Conservation (phyloP, 2,113 vertebrate genomes). For the Oryzias woworae region DNA sequence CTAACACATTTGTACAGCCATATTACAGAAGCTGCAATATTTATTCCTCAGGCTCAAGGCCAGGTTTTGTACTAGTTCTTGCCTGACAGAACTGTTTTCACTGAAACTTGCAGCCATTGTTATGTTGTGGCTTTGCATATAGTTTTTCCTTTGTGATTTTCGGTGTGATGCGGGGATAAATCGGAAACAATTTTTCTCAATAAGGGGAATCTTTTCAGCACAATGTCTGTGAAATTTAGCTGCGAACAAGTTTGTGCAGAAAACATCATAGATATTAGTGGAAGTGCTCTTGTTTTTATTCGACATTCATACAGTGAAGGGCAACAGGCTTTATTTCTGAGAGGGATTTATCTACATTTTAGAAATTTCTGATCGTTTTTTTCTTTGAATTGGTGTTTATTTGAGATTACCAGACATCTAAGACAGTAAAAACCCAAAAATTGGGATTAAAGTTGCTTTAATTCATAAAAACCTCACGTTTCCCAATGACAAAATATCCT, state of each 20-base stretch:
- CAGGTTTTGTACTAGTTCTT: slow-evolving; percentile 40
- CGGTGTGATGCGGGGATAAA: neutral
- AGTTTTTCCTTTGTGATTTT: slow-evolving; percentile 28
- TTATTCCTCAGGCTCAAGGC: slow-evolving; percentile 15
- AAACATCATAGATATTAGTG: slow-evolving; percentile 14
- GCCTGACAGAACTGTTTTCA: slow-evolving; percentile 35
- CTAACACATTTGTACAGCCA: neutral
- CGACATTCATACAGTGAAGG: slow-evolving; percentile 14
- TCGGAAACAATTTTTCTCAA: neutral
- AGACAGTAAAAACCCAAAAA: no score
- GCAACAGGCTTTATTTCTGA: slow-evolving; percentile 5
- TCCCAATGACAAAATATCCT: no score
- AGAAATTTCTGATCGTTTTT: no score
- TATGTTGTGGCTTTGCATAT: slow-evolving; percentile 18
- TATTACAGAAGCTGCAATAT: slow-evolving; percentile 7
- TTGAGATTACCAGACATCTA: no score
- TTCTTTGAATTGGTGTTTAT: no score
- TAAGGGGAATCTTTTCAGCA: slow-evolving; percentile 11
- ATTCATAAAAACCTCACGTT: no score
- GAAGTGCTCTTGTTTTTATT: slow-evolving; percentile 30
- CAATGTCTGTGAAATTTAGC: neutral
- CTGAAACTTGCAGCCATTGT: slow-evolving; percentile 27
- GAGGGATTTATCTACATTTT: no score
- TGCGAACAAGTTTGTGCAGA: slow-evolving; percentile 29
- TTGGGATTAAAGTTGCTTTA: no score